These are phyloP conservation scores for Psittacula echo DNA, from an alignment of 2,797 vertebrate genomes.

Conservation along the genomic window DNA sequence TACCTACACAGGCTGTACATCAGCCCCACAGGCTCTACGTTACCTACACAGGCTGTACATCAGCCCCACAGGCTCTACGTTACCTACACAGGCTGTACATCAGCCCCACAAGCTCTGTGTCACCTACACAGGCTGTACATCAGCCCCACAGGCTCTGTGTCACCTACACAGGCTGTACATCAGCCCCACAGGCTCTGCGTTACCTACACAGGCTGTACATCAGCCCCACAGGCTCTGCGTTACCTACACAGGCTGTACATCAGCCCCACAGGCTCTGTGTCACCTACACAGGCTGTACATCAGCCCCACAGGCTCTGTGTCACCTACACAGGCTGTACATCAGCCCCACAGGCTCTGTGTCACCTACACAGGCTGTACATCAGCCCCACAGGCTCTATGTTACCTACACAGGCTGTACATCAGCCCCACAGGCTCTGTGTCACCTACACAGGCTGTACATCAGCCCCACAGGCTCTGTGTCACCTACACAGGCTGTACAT, in stretches of 20 bases:
- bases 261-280: not conserved
- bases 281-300: not conserved
- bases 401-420: not conserved
- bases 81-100: too few relatives aligned
- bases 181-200: accelerated
- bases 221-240: too few relatives aligned
- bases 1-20: not conserved
- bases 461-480: not conserved
- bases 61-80: too few relatives aligned
- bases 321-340: not conserved
- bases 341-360: not conserved
- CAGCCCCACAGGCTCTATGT: accelerated
- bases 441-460: not conserved
- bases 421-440: not conserved
- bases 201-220: accelerated
- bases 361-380: not conserved
- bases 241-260: not conserved
- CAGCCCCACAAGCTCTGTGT: too few relatives aligned
- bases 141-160: too few relatives aligned
- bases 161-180: accelerated
- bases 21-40: not conserved
- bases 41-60: not conserved
- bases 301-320: accelerated
- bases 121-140: too few relatives aligned
- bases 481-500: not conserved